Base-by-base conservation (phyloP, 2,113 vertebrate species). In the Ranitomeya variabilis region DNA sequence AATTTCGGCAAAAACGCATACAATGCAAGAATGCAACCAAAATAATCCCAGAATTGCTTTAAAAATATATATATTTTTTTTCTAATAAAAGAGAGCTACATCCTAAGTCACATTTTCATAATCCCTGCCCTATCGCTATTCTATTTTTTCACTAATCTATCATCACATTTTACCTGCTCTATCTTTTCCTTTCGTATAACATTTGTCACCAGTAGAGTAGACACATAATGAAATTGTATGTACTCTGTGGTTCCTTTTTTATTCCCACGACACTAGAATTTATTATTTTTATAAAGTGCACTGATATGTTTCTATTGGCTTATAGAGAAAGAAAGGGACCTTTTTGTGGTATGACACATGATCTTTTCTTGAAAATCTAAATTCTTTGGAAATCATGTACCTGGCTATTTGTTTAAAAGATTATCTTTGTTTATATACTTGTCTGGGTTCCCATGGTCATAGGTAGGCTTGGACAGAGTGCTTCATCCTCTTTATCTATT, bases 191-290 rank as follows among this genome's bases (percentile, higher is more conserved):
- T 23, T 55, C 14, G 11, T 60, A 37, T 60, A 5, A 83, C 3
- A 69, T 23, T 66, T 83, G 59, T 37, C 81, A 67, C 66, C 18
- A 82, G 16, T n/a, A 23, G 12, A 82, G 16, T n/a, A 23, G 12
- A 26, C 62, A 80, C 52, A 80, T 7, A 80, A 55, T 80, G 23
- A 80, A 79, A 80, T 60, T 80, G n/a, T 78, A 78, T 13, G 19
- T 54, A 78, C 52, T n/a, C 51, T 60, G n/a, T 54, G 54, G 12
- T 80, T 80, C 26, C 54, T 59, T 80, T 15, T 3, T 80, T 59
- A 59, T 31, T 80, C 31, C 77, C 52, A 60, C 78, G 31, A 15
- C 13, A 59, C 54, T 80, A 59, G 55, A 60, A 21, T 26, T 6
- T 59, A 31, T 80, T 80, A 26, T 79, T 55, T 78, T 54, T 54